Evolutionary conservation across 1,140 invertebrate species (phyloP), one percentile per base, ranked within the genome.

Genomic region (Aphidius gifuensis): DNA sequence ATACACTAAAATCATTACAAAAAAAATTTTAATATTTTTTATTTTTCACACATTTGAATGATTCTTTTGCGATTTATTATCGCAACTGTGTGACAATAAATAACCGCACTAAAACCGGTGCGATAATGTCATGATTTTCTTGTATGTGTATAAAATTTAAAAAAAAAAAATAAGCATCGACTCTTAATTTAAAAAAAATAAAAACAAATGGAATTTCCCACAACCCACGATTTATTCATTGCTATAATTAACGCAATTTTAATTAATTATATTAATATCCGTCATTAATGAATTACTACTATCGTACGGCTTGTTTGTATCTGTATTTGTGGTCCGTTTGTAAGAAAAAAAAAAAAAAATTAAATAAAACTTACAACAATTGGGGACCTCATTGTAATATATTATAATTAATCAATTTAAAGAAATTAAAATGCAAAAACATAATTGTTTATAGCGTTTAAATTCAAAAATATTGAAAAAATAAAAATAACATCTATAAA

Each of bases 251-350:
- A 67, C 58, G 63, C 73, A 47, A 57, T 76, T 73, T 66, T 71
- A 71, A 74, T 70, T 61, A 50, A 66, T 74, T 75, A 72, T 61
- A 72, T 71, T 62, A 69, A 69, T 58, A 58, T 48, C 11, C 42
- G 56, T 64, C 46, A 64, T 64, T 74, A 72, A 71, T 72, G 23
- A 61, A 64, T 60, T 69, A 74, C 68, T 74, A 70, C 70, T 54
- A 43, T 45, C 47, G 44, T 74, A 74, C 73, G 73, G 67, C 69
- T 74, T 74, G 64, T 74, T 69, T 70, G 60, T 76, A 72, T 65
- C 69, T 61, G 62, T 53, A 58, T 65, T 66, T 32, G 23, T 32
- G 23, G 23, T 32, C 23, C 23, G 4, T 32, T 32, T 2, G 62
- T 55, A 43, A 16, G 16, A 16, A 51, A 16, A 38, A n/a, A 16